These are phyloP conservation scores for Probaryconus sp. DNA, from an alignment of 1,140 invertebrate species.

Conservation along the genomic window DNA sequence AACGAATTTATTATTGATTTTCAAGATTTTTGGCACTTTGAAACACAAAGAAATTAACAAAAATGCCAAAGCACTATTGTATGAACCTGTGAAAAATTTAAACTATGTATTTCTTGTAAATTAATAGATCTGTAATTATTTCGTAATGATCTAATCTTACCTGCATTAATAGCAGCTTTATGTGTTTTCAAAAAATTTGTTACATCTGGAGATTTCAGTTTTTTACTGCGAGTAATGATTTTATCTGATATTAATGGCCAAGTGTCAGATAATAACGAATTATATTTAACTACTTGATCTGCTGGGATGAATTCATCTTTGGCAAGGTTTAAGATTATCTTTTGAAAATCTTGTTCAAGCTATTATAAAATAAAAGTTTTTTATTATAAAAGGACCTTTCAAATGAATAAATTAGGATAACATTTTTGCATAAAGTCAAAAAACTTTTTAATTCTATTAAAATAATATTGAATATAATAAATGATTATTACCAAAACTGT, in stretches of 20 bases:
- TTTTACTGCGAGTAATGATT: neutral
- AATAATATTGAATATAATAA: conserved; percentile 7
- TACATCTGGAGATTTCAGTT: neutral
- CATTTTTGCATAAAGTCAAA: no score
- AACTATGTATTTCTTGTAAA: no score
- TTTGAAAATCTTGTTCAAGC: conserved; percentile 9
- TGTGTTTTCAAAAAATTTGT: neutral
- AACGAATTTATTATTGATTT: no score
- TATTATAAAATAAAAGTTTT: neutral
- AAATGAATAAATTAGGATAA: no score
- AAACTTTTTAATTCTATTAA: no score
- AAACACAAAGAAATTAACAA: no score
- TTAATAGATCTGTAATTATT: no score
- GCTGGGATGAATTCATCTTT: neutral
- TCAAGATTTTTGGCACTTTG: no score
- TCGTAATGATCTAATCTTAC: neutral
- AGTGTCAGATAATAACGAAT: neutral
- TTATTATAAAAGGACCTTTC: no score
- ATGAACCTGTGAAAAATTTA: no score
- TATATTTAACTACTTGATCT: neutral
- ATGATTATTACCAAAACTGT: conserved; percentile 8
- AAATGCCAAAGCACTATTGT: no score
- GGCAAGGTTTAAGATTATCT: neutral
- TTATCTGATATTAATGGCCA: neutral
- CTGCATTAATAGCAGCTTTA: neutral